Evolutionary conservation across 2,797 vertebrate species (phyloP), one percentile per base, ranked within the genome.

Genomic region (Sebastes aleutianus): DNA sequence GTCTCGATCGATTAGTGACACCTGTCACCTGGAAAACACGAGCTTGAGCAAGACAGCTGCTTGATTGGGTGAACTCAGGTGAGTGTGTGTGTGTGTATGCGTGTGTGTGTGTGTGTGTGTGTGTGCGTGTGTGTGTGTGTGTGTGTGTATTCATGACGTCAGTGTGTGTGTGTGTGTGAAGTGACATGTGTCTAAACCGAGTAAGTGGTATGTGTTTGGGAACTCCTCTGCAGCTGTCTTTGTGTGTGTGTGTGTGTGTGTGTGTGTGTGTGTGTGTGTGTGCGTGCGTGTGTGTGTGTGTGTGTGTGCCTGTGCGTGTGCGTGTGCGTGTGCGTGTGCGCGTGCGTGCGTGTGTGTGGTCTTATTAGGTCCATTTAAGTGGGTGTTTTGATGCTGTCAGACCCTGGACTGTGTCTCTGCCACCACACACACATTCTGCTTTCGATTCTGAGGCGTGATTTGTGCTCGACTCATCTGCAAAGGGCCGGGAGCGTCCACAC

Each of bases 351-450:
- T 72, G 75, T 73, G 75, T 50, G 58, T 53, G 57, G 13, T 67
- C 85, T 74, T 79, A 90, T 92, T 91, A 91, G 67, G 12, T 74
- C 84, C 85, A 92, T 92, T 85, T 74, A 68, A 70, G 86, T 87
- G 90, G 85, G 85, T 68, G 85, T 85, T 88, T 90, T 92, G 91
- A 92, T 83, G 89, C 85, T 82, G 90, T 91, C 90, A 90, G 70
- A 8, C 29, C 5, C 50, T 70, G 81, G 12, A 3, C 72, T 74
- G 24, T 16, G 56, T 65, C 69, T 39, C n/a, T 3, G 10, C 70
- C 5, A 13, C 1, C 22, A 62, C 47, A 80, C 31, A 73, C 54
- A 32, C 36, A 31, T 6, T 12, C 2, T 18, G 8, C 31, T 22
- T 11, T 69, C 6, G 9, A 43, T 29, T 20, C 47, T 50, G 18